Conservation (phyloP, 2,113 vertebrate species). For the Pseudorhombus dupliciocellatus region DNA sequence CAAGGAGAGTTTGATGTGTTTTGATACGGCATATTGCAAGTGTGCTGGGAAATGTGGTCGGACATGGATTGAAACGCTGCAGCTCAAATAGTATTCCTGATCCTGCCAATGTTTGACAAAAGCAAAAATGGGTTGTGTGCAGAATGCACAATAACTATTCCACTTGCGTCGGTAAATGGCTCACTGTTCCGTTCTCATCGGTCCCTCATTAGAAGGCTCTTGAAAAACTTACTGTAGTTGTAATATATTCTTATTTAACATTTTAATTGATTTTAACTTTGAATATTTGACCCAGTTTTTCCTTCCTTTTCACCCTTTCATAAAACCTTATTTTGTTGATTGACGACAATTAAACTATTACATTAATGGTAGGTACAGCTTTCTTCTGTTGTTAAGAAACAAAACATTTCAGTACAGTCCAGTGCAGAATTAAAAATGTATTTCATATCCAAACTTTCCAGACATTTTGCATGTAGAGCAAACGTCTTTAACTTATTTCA, state of each 20-base stretch:
- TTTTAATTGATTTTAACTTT: constrained; percentile 6
- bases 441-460: neutral
- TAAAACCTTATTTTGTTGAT: neutral
- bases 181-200: neutral
- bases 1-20: constrained; percentile 75
- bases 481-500: neutral
- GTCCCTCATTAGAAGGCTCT: neutral
- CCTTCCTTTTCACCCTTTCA: neutral
- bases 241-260: neutral
- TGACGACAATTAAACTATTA: no score
- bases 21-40: constrained; percentile 71
- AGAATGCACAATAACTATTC: neutral
- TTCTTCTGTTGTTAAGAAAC: no score
- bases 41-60: constrained; percentile 50
- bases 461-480: neutral
- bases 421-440: neutral
- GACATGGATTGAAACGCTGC: constrained; percentile 48
- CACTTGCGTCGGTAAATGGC: neutral
- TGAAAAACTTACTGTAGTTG: neutral
- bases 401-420: no score
- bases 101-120: constrained; percentile 27
- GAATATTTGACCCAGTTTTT: neutral
- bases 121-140: neutral
- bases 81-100: constrained; percentile 23
- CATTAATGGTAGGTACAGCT: no score